Evolutionary conservation across 2,888 invertebrate species (phyloP), one percentile per base, ranked within the genome.

Genomic region (Ennomos quercinarius): DNA sequence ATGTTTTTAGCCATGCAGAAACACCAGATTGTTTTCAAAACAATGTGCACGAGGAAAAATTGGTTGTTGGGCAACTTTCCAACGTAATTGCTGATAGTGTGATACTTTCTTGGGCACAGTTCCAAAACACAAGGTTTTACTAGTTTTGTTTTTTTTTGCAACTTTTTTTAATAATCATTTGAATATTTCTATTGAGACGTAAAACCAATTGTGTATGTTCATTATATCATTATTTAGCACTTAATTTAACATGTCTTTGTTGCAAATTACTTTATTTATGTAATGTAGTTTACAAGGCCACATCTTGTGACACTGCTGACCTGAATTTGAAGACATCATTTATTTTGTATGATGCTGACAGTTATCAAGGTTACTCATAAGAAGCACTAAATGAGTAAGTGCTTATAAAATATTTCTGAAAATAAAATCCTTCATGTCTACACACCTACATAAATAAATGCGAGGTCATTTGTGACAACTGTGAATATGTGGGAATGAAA

Each of bases 41-140:
- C 50, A 61, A 37, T n/a, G 12, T 43, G 12, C 45, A 56, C 53
- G 54, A 51, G 57, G 56, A 51, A 65, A 62, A 55, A 41, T 37
- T 44, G 8, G 44, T 48, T 54, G 61, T 59, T 65, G 65, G 65
- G 63, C 61, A 60, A 50, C 35, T 55, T 37, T 62, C 67, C 63
- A 67, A 65, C 36, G 50, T 9, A 41, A 42, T 36, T 43, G 44
- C 39, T 12, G 27, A 48, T 55, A 53, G 49, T 42, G 52, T 34
- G 53, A 57, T 51, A 54, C 40, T 57, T 54, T 56, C 35, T 56
- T 61, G 57, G 66, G 64, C 68, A 64, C 39, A 17, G 49, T 58
- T 63, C 68, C 68, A 66, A 63, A 12, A 50, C 13, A 13, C 27
- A 27, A 3, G 6, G 2, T 2, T 6, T 27, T 27, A 17, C 17